Evolutionary conservation across 2,113 vertebrate species (phyloP), one percentile per base, ranked within the genome.

Genomic region (Gasterosteus nipponicus): DNA sequence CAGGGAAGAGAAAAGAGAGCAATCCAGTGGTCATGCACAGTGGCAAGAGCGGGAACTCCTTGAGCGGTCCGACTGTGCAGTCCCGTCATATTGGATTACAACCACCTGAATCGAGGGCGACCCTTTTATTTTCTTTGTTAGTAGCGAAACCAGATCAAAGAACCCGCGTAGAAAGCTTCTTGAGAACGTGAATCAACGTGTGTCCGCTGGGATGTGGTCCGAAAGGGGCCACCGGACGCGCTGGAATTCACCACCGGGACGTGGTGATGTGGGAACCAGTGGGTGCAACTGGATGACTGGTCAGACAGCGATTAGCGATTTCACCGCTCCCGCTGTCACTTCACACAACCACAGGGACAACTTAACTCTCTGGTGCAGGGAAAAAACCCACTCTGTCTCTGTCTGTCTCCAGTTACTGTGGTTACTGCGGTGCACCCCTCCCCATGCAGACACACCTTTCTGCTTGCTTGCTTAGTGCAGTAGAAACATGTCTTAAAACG

Each of bases 191-290:
- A 78, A 75, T 64, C 54, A 16, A 15, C 10, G 49, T 82, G 56
- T n/a, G 39, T 58, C 26, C 61, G 39, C 78, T 56, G 49, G 31
- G 59, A 73, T 35, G 16, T 8, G 7, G 59, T 76, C 59, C 2
- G 47, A 53, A 60, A 60, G 38, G 29, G 61, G 71, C 60, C 78
- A 66, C 49, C 56, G 59, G 74, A 83, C 68, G 85, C 53, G 58
- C 42, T 81, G 77, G 83, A 87, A 88, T 91, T 85, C 68, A 77
- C 29, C 41, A 75, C 70, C 56, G 75, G 77, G 67, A 88, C 60
- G 46, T 16, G 53, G 65, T 10, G 61, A 68, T 73, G 86, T 78
- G 87, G 80, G 85, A 90, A 84, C 71, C 76, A 69, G 59, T 31
- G 44, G 44, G 57, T 70, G 86, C 69, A 84, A 85, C 81, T 54